These are phyloP conservation scores for Macrotus californicus DNA, from an alignment of 2,113 vertebrate species.

Conservation along the genomic window DNA sequence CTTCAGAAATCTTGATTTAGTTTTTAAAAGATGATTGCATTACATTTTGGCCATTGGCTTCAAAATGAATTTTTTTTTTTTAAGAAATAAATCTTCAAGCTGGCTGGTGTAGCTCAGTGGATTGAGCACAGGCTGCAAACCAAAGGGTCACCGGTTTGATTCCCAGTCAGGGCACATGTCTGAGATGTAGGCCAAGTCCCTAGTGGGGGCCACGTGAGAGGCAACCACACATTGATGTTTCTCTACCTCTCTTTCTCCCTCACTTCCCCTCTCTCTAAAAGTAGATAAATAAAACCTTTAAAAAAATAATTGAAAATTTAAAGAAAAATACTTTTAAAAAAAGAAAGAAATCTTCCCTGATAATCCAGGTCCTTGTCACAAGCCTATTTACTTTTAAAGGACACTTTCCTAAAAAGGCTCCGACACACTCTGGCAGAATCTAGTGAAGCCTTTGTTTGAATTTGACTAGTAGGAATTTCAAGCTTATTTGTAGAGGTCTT, in stretches of 20 bases:
- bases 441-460: not conserved
- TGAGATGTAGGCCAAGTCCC: no score
- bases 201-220: no score
- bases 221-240: no score
- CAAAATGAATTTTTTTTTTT: not conserved
- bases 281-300: no score
- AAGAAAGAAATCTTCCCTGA: constrained; percentile 3
- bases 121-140: no score
- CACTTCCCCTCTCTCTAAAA: no score
- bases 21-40: constrained; percentile 16
- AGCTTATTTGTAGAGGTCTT: not conserved
- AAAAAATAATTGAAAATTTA: no score
- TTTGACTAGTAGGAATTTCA: not conserved
- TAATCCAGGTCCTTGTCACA: not conserved
- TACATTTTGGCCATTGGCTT: not conserved
- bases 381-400: not conserved
- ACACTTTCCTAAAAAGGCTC: not conserved
- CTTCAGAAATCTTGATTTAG: not conserved
- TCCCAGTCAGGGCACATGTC: no score
- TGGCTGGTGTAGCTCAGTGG: no score
- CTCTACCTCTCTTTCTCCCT: no score
- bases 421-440: not conserved
- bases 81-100: not conserved
- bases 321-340: no score
- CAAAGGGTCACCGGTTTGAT: no score